Evolutionary conservation across 1,140 invertebrate species (phyloP).

Genomic region (Hyposmocoma kahamanoa): DNA sequence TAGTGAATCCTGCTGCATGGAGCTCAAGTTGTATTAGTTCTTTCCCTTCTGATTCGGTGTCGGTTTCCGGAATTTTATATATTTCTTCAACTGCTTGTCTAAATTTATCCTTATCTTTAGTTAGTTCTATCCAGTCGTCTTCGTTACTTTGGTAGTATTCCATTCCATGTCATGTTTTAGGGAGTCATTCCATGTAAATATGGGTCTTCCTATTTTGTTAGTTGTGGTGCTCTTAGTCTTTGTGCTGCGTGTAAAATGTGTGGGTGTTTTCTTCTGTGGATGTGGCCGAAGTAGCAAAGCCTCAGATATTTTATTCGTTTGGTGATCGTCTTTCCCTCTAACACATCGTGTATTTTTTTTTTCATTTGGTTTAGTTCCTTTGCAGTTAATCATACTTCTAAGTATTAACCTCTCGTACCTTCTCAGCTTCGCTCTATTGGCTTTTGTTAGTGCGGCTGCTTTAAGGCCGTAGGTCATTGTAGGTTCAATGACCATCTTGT

Average conservation of each 20-base stretch:
- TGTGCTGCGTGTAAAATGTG: background rate
- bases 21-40: too few relatives aligned
- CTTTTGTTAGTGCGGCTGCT: background rate
- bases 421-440: background rate
- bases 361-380: background rate
- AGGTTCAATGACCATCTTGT: background rate
- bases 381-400: background rate
- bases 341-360: background rate
- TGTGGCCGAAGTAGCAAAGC: background rate
- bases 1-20: too few relatives aligned
- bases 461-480: background rate
- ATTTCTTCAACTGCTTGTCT: background rate
- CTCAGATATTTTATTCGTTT: background rate
- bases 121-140: background rate
- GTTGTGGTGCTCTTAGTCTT: background rate
- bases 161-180: background rate
- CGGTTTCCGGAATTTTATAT: background rate
- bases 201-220: background rate
- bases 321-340: background rate
- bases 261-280: background rate
- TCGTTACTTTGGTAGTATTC: background rate
- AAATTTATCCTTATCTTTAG: background rate
- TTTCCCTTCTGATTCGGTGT: too few relatives aligned
- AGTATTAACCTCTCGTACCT: background rate
- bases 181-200: background rate